A percentile compares a stretch with the other conserved stretches of the same genome.
Evolutionary conservation across 2,888 invertebrate genomes (phyloP).

Genomic region (Eupithecia tripunctaria): DNA sequence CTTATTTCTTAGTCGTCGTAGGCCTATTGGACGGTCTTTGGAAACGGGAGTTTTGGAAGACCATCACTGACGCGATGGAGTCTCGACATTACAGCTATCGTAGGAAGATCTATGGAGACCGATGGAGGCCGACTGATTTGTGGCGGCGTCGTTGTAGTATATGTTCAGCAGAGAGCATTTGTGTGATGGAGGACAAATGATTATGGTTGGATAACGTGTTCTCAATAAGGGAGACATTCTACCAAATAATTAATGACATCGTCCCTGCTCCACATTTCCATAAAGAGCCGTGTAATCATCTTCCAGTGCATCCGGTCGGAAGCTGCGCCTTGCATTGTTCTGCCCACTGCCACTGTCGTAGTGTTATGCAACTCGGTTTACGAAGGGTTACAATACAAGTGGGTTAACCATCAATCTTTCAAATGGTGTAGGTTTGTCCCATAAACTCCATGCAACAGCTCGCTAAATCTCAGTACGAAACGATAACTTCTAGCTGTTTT

Average conservation of each 20-base stretch:
- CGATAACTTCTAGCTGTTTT: not conserved
- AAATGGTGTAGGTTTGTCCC: not conserved
- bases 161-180: not conserved
- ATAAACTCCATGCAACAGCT: not conserved
- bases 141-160: not conserved
- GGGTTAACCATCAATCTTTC: not conserved
- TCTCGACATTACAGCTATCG: not conserved
- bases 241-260: not conserved
- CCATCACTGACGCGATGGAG: too few relatives aligned
- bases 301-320: slow-evolving; percentile 36
- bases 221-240: not conserved
- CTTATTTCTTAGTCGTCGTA: too few relatives aligned
- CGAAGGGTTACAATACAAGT: slow-evolving; percentile 15
- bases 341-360: slow-evolving; percentile 27
- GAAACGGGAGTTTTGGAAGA: too few relatives aligned
- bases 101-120: too few relatives aligned
- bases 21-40: too few relatives aligned
- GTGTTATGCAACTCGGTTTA: slow-evolving; percentile 34
- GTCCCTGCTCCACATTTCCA: slow-evolving; percentile 6
- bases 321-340: slow-evolving; percentile 45
- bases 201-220: not conserved
- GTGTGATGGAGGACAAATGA: not conserved
- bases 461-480: not conserved
- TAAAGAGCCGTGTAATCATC: not conserved
- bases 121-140: not conserved